phyloP scores from a whole-genome alignment of 2,797 vertebrate genomes.

The Etheostoma nigrum region DNA sequence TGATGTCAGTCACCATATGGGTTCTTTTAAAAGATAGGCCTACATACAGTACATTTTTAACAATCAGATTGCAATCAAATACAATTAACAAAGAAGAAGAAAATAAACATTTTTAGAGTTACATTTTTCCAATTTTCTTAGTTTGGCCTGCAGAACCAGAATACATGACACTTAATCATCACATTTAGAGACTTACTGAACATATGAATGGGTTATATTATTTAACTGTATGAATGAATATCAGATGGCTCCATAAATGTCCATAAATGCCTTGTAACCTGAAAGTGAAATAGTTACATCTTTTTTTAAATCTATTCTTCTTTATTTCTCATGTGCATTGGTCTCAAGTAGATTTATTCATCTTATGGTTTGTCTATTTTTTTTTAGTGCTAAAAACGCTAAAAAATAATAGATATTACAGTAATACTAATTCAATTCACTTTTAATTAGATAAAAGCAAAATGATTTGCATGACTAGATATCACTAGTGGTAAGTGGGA shows the following conservation, averaged over 20 bases:
- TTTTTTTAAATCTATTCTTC: not conserved
- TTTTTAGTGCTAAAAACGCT: not conserved
- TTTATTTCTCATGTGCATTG: not conserved
- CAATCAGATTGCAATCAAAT: not conserved
- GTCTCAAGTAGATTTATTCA: not conserved
- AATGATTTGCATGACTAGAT: not conserved
- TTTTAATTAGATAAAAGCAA: not conserved
- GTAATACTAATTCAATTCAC: not conserved
- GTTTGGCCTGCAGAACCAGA: not conserved
- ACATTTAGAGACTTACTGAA: not conserved
- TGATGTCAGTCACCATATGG: not conserved
- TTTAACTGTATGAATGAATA: not conserved
- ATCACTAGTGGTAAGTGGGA: not conserved
- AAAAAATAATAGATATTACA: not conserved
- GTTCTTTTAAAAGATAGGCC: not conserved
- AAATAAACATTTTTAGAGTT: too few relatives aligned
- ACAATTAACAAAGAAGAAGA: not conserved
- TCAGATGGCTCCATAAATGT: not conserved
- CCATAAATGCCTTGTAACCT: not conserved
- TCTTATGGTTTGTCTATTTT: not conserved
- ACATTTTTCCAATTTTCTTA: not conserved
- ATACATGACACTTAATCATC: not conserved
- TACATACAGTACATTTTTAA: not conserved
- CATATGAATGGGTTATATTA: not conserved
- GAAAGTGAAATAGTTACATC: not conserved